A percentile compares a stretch with the other conserved stretches of the same genome.
Evolutionary conservation across 2,113 vertebrate genomes (phyloP).

Genomic region (Hyperoodon ampullatus): DNA sequence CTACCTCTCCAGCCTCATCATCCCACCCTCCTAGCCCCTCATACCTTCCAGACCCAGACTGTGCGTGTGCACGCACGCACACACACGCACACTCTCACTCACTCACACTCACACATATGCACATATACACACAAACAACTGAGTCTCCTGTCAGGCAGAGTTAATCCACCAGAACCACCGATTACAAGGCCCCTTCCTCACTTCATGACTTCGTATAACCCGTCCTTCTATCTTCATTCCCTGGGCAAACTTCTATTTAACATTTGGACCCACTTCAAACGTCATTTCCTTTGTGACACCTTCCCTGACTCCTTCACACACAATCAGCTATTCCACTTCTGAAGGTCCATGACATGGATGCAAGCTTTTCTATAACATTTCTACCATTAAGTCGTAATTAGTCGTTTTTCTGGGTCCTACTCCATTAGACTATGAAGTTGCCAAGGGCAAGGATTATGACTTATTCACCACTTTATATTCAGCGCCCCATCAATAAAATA

Average conservation of each 20-base stretch:
- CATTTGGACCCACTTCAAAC: not conserved
- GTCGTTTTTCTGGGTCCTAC: not conserved
- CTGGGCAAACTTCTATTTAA: not conserved
- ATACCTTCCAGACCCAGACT: not conserved
- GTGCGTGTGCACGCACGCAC: too few relatives aligned
- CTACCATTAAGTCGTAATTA: not conserved
- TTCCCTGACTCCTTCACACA: not conserved
- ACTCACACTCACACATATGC: too few relatives aligned
- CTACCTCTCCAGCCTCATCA: not conserved
- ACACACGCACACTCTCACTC: not conserved
- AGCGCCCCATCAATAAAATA: not conserved
- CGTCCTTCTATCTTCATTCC: not conserved
- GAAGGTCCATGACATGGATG: not conserved
- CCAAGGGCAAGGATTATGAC: not conserved
- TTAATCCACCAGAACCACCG: not conserved
- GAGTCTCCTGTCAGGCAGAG: not conserved
- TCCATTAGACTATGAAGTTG: not conserved
- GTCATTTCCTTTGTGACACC: not conserved
- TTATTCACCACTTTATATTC: not conserved
- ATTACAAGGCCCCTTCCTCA: not conserved
- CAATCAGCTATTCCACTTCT: not conserved
- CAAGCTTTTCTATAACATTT: not conserved
- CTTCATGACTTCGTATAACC: not conserved
- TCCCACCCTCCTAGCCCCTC: not conserved
- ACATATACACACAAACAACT: not conserved